Percentiles rank a stretch among this genome's conserved stretches.
Evolutionary conservation across 2,113 vertebrate genomes (phyloP).

Genomic region (Crotalus horridus): DNA sequence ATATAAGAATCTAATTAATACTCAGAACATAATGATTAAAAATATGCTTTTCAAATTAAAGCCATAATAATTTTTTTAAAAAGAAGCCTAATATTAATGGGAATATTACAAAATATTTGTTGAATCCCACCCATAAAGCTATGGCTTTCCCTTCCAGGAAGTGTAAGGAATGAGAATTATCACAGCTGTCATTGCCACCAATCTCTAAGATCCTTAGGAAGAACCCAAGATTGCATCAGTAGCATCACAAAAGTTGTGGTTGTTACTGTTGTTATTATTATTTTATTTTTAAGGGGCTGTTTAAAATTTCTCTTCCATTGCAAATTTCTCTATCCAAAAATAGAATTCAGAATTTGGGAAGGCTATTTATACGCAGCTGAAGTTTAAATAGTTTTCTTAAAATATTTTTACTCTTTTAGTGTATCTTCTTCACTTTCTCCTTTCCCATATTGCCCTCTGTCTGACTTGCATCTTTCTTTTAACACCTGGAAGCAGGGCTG

Average conservation of each 20-base stretch:
- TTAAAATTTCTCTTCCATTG: not conserved
- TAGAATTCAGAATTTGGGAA: not conserved
- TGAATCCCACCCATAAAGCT: not conserved
- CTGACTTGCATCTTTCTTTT: not conserved
- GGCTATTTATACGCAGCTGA: not conserved
- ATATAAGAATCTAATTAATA: not conserved
- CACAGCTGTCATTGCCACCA: not conserved
- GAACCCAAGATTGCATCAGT: not conserved
- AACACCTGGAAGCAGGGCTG: not conserved
- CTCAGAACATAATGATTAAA: not conserved
- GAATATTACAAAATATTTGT: not conserved
- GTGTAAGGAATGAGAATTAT: not conserved
- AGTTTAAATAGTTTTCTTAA: not conserved
- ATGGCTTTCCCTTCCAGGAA: not conserved
- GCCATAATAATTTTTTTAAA: not conserved
- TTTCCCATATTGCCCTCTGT: not conserved
- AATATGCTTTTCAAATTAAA: slow-evolving; percentile 1
- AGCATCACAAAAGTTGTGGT: not conserved
- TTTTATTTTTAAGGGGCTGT: not conserved
- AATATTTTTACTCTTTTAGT: not conserved
- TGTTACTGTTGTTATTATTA: not conserved
- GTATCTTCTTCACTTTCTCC: not conserved
- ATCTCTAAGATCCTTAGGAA: not conserved
- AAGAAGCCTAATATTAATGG: not conserved
- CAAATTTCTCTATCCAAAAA: not conserved